These are phyloP conservation scores for Macroglossus sobrinus DNA, from an alignment of 2,113 vertebrate species.

Conservation along the genomic window DNA sequence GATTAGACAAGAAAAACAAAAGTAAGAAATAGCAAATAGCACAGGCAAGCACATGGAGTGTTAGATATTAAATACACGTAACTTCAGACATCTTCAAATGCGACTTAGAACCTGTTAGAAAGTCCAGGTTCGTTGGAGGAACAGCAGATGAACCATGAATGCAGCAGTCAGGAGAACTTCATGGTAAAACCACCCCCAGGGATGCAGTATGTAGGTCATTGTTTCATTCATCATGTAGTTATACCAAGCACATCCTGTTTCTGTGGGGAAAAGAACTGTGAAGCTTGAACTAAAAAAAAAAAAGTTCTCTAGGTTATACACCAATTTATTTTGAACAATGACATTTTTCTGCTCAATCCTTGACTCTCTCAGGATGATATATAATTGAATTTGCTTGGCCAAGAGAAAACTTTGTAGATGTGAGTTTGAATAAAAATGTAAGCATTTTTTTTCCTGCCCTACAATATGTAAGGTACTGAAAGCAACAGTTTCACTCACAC, in stretches of 20 bases:
- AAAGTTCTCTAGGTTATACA: neutral
- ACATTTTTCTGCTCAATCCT: neutral
- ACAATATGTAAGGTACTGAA: neutral
- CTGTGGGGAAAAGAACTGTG: neutral
- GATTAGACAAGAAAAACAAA: neutral
- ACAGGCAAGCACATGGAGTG: neutral
- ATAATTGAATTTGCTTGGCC: neutral
- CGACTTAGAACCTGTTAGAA: neutral
- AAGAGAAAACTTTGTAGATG: neutral
- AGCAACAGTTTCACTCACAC: neutral
- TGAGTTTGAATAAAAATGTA: neutral
- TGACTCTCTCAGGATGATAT: neutral
- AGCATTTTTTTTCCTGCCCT: neutral
- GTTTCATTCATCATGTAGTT: neutral
- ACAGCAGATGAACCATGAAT: neutral
- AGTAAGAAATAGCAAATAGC: neutral
- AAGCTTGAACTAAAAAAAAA: neutral
- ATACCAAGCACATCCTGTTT: conserved; percentile 2
- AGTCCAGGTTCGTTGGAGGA: neutral
- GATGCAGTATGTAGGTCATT: neutral
- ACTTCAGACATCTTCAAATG: neutral
- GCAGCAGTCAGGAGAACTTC: neutral
- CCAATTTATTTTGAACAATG: neutral
- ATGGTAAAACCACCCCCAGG: neutral
- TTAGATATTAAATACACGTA: neutral